Evolutionary conservation across 2,113 vertebrate genomes (phyloP), one percentile per base, ranked within the genome.

Genomic region (Erythrolamprus reginae): DNA sequence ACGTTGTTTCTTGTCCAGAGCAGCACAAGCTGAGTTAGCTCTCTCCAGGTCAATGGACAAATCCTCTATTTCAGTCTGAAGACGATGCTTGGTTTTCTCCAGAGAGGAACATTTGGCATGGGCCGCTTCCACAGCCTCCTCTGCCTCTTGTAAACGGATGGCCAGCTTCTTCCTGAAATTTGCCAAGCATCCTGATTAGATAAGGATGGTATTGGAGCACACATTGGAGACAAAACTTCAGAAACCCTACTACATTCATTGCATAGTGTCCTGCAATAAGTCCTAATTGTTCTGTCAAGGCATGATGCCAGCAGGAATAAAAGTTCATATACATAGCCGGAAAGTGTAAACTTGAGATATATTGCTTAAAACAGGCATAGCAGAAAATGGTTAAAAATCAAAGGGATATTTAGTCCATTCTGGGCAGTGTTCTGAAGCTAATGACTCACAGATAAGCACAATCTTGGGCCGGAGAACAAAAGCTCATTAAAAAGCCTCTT

Each of bases 11-110:
- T 99, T 99, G 96, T 99, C 98, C 90, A 99, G 96, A 0, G 97
- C 97, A 0, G 98, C 96, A 0, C 98, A 98, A 0, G 98, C 98
- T 0, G 98, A 96, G 91, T 98, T 99, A 9, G 98, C 95, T 0
- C 98, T 96, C 86, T 99, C 98, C 96, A 99, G 95, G 92, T 99
- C 98, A 86, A 99, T 96, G 0, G 97, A 97, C 88, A 99, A 96
- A 33, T 99, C 99, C 95, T 99, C 98, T 0, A 98, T 98, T 96
- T 99, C 99, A 0, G 98, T 98, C 96, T 99, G 98, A 92, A 99
- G 97, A 0, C 98, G 97, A 58, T 99, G 98, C 96, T 99, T 99
- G 90, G 98, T 99, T 97, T 99, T 99, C 88, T 99, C 98, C 94
- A 99, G 96, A 0, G 99, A 99, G 0, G 98, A 97, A 87, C 98